Conservation (phyloP, 2,888 invertebrate species). For the Nephrotoma appendiculata region DNA sequence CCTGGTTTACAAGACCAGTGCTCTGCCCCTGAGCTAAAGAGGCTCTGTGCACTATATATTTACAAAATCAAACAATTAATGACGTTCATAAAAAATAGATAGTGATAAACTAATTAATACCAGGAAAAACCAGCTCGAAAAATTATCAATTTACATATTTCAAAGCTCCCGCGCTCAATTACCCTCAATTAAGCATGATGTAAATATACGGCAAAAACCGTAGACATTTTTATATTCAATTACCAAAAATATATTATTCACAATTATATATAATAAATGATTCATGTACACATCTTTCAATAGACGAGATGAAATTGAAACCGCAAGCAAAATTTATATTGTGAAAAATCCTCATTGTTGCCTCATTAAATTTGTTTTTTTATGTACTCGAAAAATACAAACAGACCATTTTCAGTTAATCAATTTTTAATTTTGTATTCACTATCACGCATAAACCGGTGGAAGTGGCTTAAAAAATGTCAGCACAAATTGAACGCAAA, state of each 20-base stretch:
- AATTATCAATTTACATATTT: background rate
- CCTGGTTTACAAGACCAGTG: constrained; percentile 21
- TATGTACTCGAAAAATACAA: background rate
- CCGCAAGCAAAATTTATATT: background rate
- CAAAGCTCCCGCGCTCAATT: background rate
- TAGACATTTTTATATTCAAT: background rate
- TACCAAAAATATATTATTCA: background rate
- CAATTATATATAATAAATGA: background rate
- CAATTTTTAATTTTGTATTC: background rate
- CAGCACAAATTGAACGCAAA: background rate
- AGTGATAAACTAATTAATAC: background rate
- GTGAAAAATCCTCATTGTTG: background rate
- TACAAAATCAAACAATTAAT: too few relatives aligned
- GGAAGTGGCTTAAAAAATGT: background rate
- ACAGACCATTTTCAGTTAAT: background rate
- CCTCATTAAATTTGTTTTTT: background rate
- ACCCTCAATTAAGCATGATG: background rate
- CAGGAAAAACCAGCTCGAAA: background rate
- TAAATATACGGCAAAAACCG: background rate
- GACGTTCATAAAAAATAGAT: too few relatives aligned
- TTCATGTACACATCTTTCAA: background rate
- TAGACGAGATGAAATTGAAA: background rate
- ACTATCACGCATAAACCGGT: background rate
- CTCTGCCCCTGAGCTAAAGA: constrained; percentile 23
- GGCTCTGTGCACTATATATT: constrained; percentile 8